Base-by-base conservation (phyloP, 2,888 invertebrate species). In the Metallyticus violacea region DNA sequence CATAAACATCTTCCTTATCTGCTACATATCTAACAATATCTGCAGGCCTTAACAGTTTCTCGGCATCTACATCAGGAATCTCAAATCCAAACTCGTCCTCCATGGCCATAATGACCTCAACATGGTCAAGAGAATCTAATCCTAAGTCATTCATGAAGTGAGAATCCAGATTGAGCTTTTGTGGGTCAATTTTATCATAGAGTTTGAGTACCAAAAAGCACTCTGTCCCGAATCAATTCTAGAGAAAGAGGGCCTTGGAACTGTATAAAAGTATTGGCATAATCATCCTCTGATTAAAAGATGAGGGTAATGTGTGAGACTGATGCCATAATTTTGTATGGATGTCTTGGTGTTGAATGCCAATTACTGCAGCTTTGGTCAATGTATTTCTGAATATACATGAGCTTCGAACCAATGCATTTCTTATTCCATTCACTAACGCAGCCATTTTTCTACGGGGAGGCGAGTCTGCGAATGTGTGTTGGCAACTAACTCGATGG, bases 61-160 rank as follows among this genome's bases (percentile, higher is more conserved):
- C 99, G 3, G 99, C 98, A 93, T 99, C 99, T 86, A 94, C 94
- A 92, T 99, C 99, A 4, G 99, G 99, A 91, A 99, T 99, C 94
- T 99, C 99, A 93, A 99, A 99, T 85, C 97, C 98, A 93, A 99
- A 99, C 93, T 99, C 99, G 93, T 99, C 99, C 93, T 99, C 99
- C 94, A 99, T 98, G 0, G 99, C 99, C 99, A 99, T 99, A 89
- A 99, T 98, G 86, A 99, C 96, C 93, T 99, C 99, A 81, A 99
- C 99, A 92, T 99, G 99, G 93, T 99, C 99, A 89, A 99, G 93
- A 0, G 99, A 99, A 92, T 99, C 99, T 89, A 99, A 93, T 40
- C 99, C 99, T 90, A 99, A 94, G 92, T 99, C 99, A 91, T 97
- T 98, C 90, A 98, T 97, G 92, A 99, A 99, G 93, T 99, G 99